Conservation (phyloP, 2,797 vertebrate genomes). For the Tokudaia muenninki region DNA sequence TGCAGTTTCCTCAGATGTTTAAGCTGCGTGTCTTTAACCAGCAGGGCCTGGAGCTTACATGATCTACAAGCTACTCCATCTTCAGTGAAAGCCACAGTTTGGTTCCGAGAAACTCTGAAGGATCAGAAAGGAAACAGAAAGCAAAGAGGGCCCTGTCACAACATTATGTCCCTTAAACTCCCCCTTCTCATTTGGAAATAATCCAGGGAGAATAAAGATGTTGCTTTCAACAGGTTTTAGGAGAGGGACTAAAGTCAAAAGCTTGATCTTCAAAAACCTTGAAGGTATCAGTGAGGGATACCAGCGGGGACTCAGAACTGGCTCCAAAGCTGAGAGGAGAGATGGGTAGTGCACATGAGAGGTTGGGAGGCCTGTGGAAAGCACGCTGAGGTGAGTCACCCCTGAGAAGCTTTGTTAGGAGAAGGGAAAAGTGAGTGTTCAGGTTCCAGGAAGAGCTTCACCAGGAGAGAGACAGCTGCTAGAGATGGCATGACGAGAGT, state of each 20-base stretch:
- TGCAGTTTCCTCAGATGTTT: background rate
- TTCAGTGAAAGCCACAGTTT: background rate
- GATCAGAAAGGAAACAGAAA: background rate
- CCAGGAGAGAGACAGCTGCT: background rate
- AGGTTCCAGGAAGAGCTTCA: background rate
- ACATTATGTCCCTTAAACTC: background rate
- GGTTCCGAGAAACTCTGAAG: background rate
- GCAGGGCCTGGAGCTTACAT: background rate
- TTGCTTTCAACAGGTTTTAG: background rate
- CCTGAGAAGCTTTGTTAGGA: background rate
- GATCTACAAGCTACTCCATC: background rate
- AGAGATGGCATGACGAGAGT: no score
- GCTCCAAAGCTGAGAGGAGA: background rate
- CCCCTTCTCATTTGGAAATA: background rate
- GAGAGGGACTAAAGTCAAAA: background rate
- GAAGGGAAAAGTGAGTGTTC: background rate
- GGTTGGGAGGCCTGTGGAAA: background rate
- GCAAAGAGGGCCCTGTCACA: rapidly evolving
- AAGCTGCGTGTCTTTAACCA: background rate
- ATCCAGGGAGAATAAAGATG: background rate
- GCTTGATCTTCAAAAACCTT: background rate
- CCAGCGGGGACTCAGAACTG: background rate
- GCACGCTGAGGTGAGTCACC: background rate
- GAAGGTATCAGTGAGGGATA: background rate
- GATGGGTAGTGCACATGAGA: background rate